Evolutionary conservation across 2,888 invertebrate genomes (phyloP), one percentile per base, ranked within the genome.

Genomic region (Lordiphosa fenestrarum): DNA sequence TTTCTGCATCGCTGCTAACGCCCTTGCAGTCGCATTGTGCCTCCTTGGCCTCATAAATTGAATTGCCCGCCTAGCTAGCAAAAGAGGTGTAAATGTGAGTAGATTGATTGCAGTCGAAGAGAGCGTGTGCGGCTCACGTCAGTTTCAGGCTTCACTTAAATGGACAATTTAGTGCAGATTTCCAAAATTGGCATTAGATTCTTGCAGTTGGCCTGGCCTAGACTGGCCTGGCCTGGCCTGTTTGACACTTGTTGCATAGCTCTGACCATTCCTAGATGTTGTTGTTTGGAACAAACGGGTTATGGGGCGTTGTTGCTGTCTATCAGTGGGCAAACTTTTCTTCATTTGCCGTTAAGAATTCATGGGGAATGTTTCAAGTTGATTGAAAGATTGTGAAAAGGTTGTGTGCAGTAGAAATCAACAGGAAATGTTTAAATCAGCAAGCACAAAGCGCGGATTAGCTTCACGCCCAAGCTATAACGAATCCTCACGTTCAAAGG

Each of bases 141-240:
- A 40, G 12, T 33, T 51, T 37, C 51, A 46, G 51, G 69, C 51
- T 58, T 65, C 78, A 65, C 78, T 71, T 78, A 80, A 80, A 80
- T 80, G 82, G 80, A 63, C 84, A 80, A 82, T 78, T 78, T 80
- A 80, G 78, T 78, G 84, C 78, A 78, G 77, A 69, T 66, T 78
- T 63, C 83, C 83, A 66, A 77, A 77, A 78, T 71, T 74, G 76
- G 76, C 72, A 48, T 37, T 53, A 55, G 64, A 84, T 83, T 76
- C 77, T 73, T 63, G 70, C 44, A 25, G 53, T 54, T 54, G 52
- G 54, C 12, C 30, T 23, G 49, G 59, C 44, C 37, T 30, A 30
- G 30, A 12, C 12, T 6, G 44, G 51, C 47, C 52, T 48, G 30
- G 35, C 37, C 53, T 59, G 35, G 60, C 42, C 53, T 62, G 69